These are phyloP conservation scores for Autographa pulchrina DNA, from an alignment of 2,888 invertebrate species.

Conservation along the genomic window DNA sequence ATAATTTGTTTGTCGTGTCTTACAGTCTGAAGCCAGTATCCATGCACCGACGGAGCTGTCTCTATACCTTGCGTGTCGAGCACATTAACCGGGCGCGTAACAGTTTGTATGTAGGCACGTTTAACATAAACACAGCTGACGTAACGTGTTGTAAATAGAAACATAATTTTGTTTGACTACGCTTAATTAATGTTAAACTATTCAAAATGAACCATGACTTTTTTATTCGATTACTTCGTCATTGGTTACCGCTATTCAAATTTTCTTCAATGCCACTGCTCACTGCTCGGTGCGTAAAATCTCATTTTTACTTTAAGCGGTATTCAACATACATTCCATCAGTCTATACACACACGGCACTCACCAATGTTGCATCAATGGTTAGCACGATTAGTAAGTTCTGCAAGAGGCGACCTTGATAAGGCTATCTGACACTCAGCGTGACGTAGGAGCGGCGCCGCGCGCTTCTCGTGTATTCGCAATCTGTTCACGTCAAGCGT, in stretches of 20 bases:
- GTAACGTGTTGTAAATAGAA: constrained; percentile 1
- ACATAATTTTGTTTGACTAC: constrained; percentile 10
- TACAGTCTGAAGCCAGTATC: neutral
- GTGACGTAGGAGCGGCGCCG: neutral
- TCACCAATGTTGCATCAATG: neutral
- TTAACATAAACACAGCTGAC: constrained; percentile 15
- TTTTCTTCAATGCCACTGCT: neutral
- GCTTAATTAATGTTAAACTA: constrained; percentile 13
- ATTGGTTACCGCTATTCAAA: neutral
- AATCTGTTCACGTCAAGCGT: neutral
- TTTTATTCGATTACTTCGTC: neutral
- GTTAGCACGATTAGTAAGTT: neutral
- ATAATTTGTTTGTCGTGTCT: constrained; percentile 25
- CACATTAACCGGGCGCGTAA: neutral
- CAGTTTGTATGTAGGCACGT: neutral
- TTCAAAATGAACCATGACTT: neutral
- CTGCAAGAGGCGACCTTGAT: neutral
- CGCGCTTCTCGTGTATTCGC: neutral
- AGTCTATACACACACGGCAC: neutral
- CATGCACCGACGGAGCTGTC: neutral
- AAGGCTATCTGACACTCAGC: neutral
- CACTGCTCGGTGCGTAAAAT: neutral
- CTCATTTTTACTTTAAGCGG: no score
- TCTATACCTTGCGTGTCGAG: neutral
- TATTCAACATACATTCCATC: neutral